Evolutionary conservation across 2,113 vertebrate species (phyloP).

Genomic region (Lophius piscatorius): DNA sequence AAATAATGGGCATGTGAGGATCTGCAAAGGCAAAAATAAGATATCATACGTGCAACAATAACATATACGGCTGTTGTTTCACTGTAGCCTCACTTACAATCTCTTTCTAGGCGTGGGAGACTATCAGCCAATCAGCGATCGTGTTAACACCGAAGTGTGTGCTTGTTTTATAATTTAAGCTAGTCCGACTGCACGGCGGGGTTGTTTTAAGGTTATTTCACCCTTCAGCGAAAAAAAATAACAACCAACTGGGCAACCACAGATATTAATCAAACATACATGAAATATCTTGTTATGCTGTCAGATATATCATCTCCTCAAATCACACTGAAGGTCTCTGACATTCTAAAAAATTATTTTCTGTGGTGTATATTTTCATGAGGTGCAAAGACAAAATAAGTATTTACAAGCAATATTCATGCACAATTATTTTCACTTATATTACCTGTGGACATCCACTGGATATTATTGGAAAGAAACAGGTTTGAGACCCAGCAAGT

Average conservation of each 20-base stretch:
- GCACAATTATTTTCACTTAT: no score
- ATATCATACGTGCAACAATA: neutral
- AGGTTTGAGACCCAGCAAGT: no score
- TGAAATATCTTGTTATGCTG: no score
- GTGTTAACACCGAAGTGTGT: constrained; percentile 8
- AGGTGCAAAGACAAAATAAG: no score
- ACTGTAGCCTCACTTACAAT: constrained; percentile 58
- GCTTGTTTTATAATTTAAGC: rapidly evolving
- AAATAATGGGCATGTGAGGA: neutral
- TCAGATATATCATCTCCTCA: no score
- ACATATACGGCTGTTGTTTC: constrained; percentile 16
- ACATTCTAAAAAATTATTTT: no score
- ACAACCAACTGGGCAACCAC: neutral
- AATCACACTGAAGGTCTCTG: no score
- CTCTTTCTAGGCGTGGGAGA: constrained; percentile 14
- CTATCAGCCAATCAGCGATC: constrained; percentile 64
- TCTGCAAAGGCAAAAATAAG: neutral
- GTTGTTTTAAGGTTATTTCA: neutral
- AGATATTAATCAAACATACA: no score
- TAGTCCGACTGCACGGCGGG: constrained; percentile 5
- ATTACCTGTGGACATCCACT: no score
- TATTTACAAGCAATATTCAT: no score
- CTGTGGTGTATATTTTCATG: no score
- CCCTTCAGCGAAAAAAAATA: neutral
- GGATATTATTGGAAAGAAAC: no score